Base-by-base conservation (phyloP, 2,797 vertebrate genomes). In the Rhinophrynus dorsalis region DNA sequence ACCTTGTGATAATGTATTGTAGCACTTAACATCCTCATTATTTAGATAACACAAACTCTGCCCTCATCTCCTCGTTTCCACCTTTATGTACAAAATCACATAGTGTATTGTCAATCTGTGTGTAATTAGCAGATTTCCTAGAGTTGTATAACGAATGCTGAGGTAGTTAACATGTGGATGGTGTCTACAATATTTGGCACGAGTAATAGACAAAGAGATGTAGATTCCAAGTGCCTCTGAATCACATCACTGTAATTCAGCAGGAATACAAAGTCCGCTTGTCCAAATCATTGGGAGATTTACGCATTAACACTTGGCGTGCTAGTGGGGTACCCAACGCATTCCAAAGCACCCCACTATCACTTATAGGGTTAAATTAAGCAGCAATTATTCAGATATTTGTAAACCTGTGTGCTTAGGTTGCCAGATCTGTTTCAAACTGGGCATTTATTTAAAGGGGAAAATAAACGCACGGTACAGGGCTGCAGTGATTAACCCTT, bases 211-310 rank as follows among this genome's bases (percentile, higher is more conserved):
- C 37, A 44, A 44, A 60, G 57, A 20, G 38, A 30, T 6, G 7
- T 18, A 8, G 5, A n/a, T 10, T 15, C 57, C 57, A 17, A 17
- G 8, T 6, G 5, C 38, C 40, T n/a, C 13, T 40, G 15, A 40
- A 13, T 12, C 20, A 23, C 2, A 48, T 1, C 20, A 20, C 18
- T 48, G 11, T 24, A 20, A 10, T 6, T 3, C 13, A 2, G 13
- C 9, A 4, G 3, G 79, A 81, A 81, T 59, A 35, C 32, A 9
- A 35, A 35, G 13, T 35, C 32, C 32, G n/a, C n/a, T n/a, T n/a
- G n/a, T n/a, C n/a, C n/a, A n/a, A n/a, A n/a, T n/a, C n/a, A n/a
- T n/a, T n/a, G n/a, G n/a, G n/a, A n/a, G n/a, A n/a, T n/a, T n/a
- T n/a, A n/a, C n/a, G n/a, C n/a, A n/a, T n/a, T n/a, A n/a, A n/a